A percentile compares a stretch with the other conserved stretches of the same genome.
phyloP scores from a whole-genome alignment of 2,113 vertebrate genomes.

The Dromas ardeola region DNA sequence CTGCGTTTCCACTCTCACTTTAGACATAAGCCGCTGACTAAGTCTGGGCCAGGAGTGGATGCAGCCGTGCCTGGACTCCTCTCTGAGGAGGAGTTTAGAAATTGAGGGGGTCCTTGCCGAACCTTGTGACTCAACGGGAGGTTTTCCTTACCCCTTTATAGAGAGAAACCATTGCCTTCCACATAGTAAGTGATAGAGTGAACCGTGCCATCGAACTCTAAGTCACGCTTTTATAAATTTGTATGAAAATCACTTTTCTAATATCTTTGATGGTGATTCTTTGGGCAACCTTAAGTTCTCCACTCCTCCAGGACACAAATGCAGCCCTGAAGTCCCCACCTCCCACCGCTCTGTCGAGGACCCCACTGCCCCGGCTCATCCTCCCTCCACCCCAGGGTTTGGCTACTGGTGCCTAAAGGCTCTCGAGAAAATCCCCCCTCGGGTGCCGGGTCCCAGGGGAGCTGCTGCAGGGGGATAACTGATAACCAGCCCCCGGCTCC shows the following conservation, averaged over 20 bases:
- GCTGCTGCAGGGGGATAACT: not conserved
- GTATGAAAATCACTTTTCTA: not conserved
- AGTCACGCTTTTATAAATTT: not conserved
- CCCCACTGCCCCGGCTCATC: not conserved
- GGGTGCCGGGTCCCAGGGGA: not conserved
- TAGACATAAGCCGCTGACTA: not conserved
- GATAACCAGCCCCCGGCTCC: fast-evolving
- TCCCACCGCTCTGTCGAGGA: not conserved
- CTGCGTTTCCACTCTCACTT: not conserved
- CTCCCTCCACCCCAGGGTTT: not conserved
- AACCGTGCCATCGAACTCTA: not conserved
- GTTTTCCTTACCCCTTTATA: not conserved
- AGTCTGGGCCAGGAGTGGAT: not conserved
- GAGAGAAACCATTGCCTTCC: not conserved
- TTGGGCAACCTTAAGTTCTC: not conserved
- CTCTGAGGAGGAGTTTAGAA: not conserved
- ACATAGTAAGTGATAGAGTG: not conserved
- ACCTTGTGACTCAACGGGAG: not conserved
- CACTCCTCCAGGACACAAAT: not conserved
- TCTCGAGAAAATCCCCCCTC: not conserved
- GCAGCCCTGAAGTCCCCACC: not conserved
- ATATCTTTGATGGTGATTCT: not conserved
- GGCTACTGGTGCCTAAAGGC: not conserved
- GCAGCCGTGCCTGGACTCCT: not conserved
- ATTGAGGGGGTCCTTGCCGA: not conserved